Evolutionary conservation across 2,888 invertebrate species (phyloP).

Genomic region (Helicoverpa assulta): DNA sequence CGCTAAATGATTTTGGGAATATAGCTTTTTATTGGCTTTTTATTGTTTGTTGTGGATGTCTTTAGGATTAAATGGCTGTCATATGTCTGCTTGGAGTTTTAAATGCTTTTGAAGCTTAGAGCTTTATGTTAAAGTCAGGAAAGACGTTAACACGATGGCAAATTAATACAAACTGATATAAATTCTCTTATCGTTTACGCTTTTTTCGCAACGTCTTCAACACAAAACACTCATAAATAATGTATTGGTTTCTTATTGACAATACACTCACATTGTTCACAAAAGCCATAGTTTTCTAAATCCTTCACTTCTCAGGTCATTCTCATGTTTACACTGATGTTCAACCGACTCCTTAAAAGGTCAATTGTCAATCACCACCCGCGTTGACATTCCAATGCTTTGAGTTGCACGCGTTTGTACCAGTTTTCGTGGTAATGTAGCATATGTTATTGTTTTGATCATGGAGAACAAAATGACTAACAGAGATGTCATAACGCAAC

Average conservation of each 20-base stretch:
- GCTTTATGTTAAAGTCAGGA: not conserved
- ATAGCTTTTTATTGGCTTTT: slow-evolving; percentile 34
- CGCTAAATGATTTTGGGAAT: slow-evolving; percentile 41
- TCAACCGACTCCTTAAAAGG: slow-evolving; percentile 75
- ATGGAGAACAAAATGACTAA: no score
- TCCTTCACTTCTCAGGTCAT: slow-evolving; percentile 59
- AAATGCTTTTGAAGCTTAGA: not conserved
- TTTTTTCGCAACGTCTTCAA: not conserved
- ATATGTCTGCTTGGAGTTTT: slow-evolving; percentile 8
- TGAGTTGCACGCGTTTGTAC: slow-evolving; percentile 66
- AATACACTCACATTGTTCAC: slow-evolving; percentile 19
- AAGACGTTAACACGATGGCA: not conserved
- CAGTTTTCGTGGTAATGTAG: slow-evolving; percentile 64
- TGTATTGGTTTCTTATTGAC: slow-evolving; percentile 24
- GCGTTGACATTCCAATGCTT: slow-evolving; percentile 76
- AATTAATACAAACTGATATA: no score
- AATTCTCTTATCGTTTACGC: no score
- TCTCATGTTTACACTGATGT: slow-evolving; percentile 67
- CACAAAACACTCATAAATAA: slow-evolving; percentile 24
- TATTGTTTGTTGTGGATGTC: slow-evolving; percentile 36
- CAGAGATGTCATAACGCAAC: no score
- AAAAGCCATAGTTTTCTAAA: slow-evolving; percentile 51
- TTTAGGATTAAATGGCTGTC: slow-evolving; percentile 27
- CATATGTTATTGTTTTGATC: slow-evolving; percentile 47
- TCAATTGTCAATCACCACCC: slow-evolving; percentile 78